Evolutionary conservation across 1,140 invertebrate species (phyloP).

Genomic region (Cataglyphis hispanica): DNA sequence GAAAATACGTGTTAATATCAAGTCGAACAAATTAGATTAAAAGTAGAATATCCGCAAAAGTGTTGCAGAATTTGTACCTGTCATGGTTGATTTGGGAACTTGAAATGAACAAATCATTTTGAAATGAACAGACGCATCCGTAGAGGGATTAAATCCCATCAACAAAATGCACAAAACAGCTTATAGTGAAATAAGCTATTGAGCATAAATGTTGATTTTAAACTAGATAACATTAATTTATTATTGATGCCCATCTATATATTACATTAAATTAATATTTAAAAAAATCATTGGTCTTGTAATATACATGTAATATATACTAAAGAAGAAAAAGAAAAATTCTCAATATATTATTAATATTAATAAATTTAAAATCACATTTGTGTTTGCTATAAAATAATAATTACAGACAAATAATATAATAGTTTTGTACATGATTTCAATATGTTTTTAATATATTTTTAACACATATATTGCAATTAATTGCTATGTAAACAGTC

Average conservation of each 20-base stretch:
- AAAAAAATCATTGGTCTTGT: not conserved
- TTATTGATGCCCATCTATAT: not conserved
- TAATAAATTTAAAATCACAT: not conserved
- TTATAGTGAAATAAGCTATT: conserved; percentile 38
- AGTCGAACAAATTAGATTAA: not conserved
- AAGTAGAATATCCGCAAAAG: conserved; percentile 3
- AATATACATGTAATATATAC: not conserved
- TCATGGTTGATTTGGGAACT: conserved; percentile 7
- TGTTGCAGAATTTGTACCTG: not conserved
- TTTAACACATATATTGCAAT: not conserved
- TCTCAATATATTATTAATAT: not conserved
- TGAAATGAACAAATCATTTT: conserved; percentile 10
- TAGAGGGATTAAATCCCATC: conserved; percentile 27
- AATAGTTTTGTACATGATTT: not conserved
- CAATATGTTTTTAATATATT: not conserved
- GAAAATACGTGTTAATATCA: not conserved
- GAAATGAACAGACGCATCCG: conserved; percentile 5
- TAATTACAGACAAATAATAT: not conserved
- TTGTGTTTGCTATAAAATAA: not conserved
- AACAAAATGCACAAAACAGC: conserved; percentile 32
- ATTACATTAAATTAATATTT: not conserved
- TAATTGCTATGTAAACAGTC: not conserved
- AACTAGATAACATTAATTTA: conserved; percentile 39
- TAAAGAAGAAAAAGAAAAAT: no score
- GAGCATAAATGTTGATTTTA: not conserved